Evolutionary conservation across 2,113 vertebrate species (phyloP), one percentile per base, ranked within the genome.

Genomic region (Rhea pennata): DNA sequence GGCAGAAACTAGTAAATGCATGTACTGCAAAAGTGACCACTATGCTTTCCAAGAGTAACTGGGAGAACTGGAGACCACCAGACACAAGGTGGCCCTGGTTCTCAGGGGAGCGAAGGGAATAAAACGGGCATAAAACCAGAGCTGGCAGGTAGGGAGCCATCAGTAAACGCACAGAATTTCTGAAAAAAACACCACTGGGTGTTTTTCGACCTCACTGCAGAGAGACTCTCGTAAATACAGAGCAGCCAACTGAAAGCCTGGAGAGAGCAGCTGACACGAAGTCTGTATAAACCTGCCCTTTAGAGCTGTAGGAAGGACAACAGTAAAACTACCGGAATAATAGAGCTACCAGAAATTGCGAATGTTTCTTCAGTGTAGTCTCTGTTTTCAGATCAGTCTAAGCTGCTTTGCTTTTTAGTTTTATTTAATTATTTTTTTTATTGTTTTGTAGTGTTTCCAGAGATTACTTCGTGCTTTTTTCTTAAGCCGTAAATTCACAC

Each of bases 401-500:
- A 87, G 59, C 36, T 75, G 31, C 72, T 93, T 91, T 93, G 15
- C 42, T 86, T 95, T 78, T 72, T 74, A 7, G 71, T 64, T 88
- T 67, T 89, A 82, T 86, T 92, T 82, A 82, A 84, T 80, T 92
- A 7, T 91, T 92, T 91, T 84, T 80, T 67, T 67, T 29, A 24
- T 62, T 82, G 22, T 42, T 76, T 84, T 50, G 69, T 50, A 76
- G 33, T 74, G 42, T 81, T 93, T 75, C 84, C 87, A 94, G 90
- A 92, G 87, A 94, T 78, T 83, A 46, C 81, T 94, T 90, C 74
- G 31, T 92, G 64, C 39, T 95, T 90, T 95, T 83, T 58, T 93
- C 80, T 19, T 74, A 69, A 80, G 54, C 95, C 71, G 12, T 77
- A 61, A 73, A 10, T 91, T 92, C 87, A n/a, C 4, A 15, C 85